Evolutionary conservation across 1,140 invertebrate species (phyloP), one percentile per base, ranked within the genome.

Genomic region (Linepithema humile): DNA sequence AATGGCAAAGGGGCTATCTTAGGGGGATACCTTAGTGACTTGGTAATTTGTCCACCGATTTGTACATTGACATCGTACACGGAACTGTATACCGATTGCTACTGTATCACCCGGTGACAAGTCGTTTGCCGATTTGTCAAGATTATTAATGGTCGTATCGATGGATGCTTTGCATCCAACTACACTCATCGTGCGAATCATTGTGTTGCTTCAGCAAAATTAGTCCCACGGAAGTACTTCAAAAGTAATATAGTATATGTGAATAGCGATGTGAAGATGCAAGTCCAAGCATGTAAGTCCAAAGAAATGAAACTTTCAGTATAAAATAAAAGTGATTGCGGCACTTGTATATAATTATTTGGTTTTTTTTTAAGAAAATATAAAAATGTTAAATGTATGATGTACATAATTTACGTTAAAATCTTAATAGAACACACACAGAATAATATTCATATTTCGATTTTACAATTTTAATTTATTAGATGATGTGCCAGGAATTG

Each of bases 121-220:
- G 75, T 78, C 45, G 62, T 80, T 80, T 26, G 64, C 64, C 75
- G 48, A 80, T 80, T 80, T 80, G 64, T 80, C 75, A 69, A 70
- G 75, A 80, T 70, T 80, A 80, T 80, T 80, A 67, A 80, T 80
- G 75, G 35, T 55, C 7, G 12, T 70, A 69, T 80, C 75, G 12
- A 57, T 80, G 38, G 64, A 53, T 55, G 62, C 15, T 78, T 78
- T 78, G 32, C 74, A n/a, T 72, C 32, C 38, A 38, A 69, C 64
- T 43, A 32, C 48, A 70, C 17, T 70, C 23, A 23, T 26, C 32
- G 17, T 38, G 6, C 60, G 23, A 78, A 10, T 80, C 70, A 70
- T 70, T 80, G 35, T 80, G 35, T 80, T 75, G 65, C 75, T 69
- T 78, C 9, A 43, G 50, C 35, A 15, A 55, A 29, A 65, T 77